Percentiles rank a stretch among this genome's conserved stretches.
Evolutionary conservation across 1,140 invertebrate species (phyloP).

Genomic region (Brachionus angularis): DNA sequence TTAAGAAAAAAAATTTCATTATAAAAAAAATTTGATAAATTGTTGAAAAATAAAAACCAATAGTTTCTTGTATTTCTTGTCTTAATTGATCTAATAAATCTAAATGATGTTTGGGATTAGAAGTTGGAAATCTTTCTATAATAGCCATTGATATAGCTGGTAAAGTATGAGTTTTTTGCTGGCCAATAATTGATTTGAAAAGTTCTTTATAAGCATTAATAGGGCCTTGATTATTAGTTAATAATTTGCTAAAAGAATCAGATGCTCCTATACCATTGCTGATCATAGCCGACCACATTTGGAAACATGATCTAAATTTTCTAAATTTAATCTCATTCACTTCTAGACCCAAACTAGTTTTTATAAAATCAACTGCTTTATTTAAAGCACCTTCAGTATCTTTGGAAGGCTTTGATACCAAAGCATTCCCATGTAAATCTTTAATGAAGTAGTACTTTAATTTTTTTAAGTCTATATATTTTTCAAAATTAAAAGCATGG

Average conservation of each 20-base stretch:
- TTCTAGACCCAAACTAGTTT: slow-evolving; percentile 45
- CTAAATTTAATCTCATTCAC: slow-evolving; percentile 47
- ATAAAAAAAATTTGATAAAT: too few species aligned
- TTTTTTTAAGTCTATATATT: slow-evolving; percentile 64
- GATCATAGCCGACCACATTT: slow-evolving; percentile 55
- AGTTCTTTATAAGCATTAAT: slow-evolving; percentile 58
- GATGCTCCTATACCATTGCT: slow-evolving; percentile 46
- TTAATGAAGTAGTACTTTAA: slow-evolving; percentile 80
- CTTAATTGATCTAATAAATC: slow-evolving; percentile 50
- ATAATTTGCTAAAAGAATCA: slow-evolving; percentile 48
- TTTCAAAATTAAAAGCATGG: background rate
- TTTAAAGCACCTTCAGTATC: slow-evolving; percentile 70
- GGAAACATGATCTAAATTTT: slow-evolving; percentile 50
- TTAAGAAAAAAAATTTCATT: too few species aligned
- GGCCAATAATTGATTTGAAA: slow-evolving; percentile 35
- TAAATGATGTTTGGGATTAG: slow-evolving; percentile 44
- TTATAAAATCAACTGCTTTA: slow-evolving; percentile 51
- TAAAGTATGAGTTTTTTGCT: slow-evolving; percentile 72
- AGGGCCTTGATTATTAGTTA: slow-evolving; percentile 47
- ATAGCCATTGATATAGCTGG: slow-evolving; percentile 72
- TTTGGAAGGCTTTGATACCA: slow-evolving; percentile 63
- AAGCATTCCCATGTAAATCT: slow-evolving; percentile 68
- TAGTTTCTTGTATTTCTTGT: slow-evolving; percentile 50
- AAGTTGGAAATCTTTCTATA: slow-evolving; percentile 62
- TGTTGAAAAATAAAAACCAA: too few species aligned